phyloP scores from a whole-genome alignment of 2,113 vertebrate species.

The Crotalus tigris region DNA sequence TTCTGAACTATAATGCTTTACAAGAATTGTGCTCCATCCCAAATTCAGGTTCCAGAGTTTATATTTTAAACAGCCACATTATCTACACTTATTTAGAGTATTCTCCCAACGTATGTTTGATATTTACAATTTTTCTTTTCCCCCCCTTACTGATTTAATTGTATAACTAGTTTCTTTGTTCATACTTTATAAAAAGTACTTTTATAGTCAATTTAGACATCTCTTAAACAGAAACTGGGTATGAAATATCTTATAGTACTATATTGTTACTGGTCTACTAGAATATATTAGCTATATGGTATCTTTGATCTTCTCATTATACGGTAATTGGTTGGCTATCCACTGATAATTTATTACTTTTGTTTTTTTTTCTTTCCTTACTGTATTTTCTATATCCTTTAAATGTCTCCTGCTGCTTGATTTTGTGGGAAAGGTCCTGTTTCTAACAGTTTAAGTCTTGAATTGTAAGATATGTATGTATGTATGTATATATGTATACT shows the following conservation, averaged over 20 bases:
- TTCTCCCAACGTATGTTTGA: background rate
- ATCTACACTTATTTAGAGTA: background rate
- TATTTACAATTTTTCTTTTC: background rate
- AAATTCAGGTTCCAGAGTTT: background rate
- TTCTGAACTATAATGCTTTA: background rate
- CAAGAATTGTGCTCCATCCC: background rate
- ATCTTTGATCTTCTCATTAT: background rate
- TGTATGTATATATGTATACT: background rate
- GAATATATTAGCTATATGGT: background rate
- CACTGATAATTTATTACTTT: background rate
- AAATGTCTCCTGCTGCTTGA: background rate
- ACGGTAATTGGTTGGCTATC: background rate
- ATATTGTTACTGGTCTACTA: background rate
- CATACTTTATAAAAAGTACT: background rate
- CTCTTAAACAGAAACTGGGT: background rate
- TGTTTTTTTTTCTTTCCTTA: too few species aligned
- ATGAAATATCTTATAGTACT: background rate
- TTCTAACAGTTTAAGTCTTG: background rate
- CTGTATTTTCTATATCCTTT: background rate
- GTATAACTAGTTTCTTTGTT: background rate
- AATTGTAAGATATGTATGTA: background rate
- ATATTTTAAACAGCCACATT: background rate
- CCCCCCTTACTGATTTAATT: background rate
- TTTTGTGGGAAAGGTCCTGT: background rate
- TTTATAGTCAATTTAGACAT: background rate